A percentile compares a stretch with the other conserved stretches of the same genome.
These are phyloP conservation scores for Tipula helvola DNA, from an alignment of 2,888 invertebrate genomes.

Conservation along the genomic window DNA sequence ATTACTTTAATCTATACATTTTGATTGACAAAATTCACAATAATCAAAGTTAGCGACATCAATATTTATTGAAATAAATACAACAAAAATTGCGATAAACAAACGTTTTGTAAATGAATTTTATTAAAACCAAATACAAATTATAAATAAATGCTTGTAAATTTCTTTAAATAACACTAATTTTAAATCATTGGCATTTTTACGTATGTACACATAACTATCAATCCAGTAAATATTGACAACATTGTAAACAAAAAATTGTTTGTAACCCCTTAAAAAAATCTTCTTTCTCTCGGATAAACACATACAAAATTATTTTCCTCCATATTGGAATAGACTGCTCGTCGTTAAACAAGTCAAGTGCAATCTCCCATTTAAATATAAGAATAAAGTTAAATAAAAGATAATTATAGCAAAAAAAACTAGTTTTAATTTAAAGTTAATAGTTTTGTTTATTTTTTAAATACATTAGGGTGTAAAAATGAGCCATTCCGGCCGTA, in stretches of 20 bases:
- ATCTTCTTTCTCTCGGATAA: neutral
- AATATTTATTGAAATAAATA: too few relatives aligned
- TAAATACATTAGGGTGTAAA: neutral
- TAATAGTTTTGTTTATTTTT: neutral
- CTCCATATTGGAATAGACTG: conserved; percentile 9
- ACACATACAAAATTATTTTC: neutral
- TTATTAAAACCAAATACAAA: too few relatives aligned
- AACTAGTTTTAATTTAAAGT: neutral
- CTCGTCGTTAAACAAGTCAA: conserved; percentile 9
- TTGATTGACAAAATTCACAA: too few relatives aligned
- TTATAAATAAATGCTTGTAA: too few relatives aligned
- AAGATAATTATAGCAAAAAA: neutral
- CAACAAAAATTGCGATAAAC: too few relatives aligned
- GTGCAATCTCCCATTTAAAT: neutral
- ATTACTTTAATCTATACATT: too few relatives aligned
- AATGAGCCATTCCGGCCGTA: conserved; percentile 51
- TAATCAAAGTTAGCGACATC: too few relatives aligned
- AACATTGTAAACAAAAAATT: neutral
- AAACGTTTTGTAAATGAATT: too few relatives aligned
- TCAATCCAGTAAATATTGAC: neutral
- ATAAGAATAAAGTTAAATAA: neutral
- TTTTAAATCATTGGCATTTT: neutral
- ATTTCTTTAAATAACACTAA: neutral
- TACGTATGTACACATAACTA: neutral
- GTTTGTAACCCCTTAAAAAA: neutral